Percentiles rank a stretch among this genome's conserved stretches.
Conservation (phyloP, 2,113 vertebrate species). For the Varanus salvator region DNA sequence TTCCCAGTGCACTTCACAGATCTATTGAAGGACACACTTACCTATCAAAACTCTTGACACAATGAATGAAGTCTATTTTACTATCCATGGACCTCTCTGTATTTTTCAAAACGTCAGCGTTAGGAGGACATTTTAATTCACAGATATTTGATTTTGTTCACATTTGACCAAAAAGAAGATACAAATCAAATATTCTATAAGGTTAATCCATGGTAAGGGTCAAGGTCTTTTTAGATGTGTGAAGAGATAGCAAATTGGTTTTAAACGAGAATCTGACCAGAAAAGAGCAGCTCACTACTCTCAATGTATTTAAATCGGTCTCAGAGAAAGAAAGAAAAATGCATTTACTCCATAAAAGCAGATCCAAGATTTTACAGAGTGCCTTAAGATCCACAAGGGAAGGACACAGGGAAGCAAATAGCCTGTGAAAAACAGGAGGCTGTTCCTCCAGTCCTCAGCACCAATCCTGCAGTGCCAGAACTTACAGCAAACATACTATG, state of each 20-base stretch:
- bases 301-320: neutral
- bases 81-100: neutral
- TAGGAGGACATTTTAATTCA: neutral
- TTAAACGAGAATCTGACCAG: neutral
- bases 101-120: neutral
- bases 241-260: neutral
- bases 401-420: neutral
- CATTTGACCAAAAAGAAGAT: neutral
- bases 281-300: neutral
- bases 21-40: neutral
- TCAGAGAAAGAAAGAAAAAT: neutral
- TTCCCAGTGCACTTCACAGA: neutral
- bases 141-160: neutral
- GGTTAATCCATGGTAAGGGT: neutral
- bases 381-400: constrained; percentile 23
- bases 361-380: constrained; percentile 25
- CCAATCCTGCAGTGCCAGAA: neutral
- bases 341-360: constrained; percentile 13
- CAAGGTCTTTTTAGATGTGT: neutral
- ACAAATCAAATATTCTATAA: neutral
- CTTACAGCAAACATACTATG: neutral
- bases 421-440: constrained; percentile 13
- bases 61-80: neutral
- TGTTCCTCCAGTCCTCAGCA: neutral
- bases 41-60: neutral